Evolutionary conservation across 2,888 invertebrate species (phyloP), one percentile per base, ranked within the genome.

Genomic region (Ischnura elegans): DNA sequence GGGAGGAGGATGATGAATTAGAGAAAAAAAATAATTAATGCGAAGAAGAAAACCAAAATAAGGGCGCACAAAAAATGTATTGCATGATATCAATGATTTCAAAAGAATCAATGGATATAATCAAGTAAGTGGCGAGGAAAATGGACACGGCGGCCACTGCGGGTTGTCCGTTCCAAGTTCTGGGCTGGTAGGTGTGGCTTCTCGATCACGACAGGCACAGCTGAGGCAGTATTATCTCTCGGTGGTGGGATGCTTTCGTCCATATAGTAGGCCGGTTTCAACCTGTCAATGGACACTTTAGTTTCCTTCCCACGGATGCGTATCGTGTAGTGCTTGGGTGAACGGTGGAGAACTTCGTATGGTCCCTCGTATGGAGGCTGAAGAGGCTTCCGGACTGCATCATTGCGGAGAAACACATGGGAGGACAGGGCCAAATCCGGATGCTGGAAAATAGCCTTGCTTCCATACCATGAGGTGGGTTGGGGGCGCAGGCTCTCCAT

Each of bases 331-430:
- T 43, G 25, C 29, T 87, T 87, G 25, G 21, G n/a, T 43, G 87
- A 42, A 19, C 93, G 25, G 61, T 4, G 25, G 1, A 93, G 61
- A 13, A 93, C 93, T 43, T 87, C 36, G 19, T n/a, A 47, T 5
- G 87, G 87, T 25, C 87, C 87, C 19, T 87, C 51, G 36, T 47
- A 93, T 19, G 93, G 93, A 10, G 55, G 55, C 93, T 36, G 43
- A 21, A 93, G 93, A 2, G 93, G 5, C n/a, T 13, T 8, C 36
- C 45, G 2, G 19, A 29, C 36, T 16, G 93, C 46, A 93, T n/a
- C n/a, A n/a, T n/a, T n/a, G n/a, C n/a, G n/a, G n/a, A n/a, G n/a
- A n/a, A n/a, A n/a, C n/a, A n/a, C 93, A 16, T 93, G 93, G 36
- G 93, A 46, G 3, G 55, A 42, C 2, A 43, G 21, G 8, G 93